phyloP scores from a whole-genome alignment of 2,797 vertebrate species.

The Epinephelus malabaricus region DNA sequence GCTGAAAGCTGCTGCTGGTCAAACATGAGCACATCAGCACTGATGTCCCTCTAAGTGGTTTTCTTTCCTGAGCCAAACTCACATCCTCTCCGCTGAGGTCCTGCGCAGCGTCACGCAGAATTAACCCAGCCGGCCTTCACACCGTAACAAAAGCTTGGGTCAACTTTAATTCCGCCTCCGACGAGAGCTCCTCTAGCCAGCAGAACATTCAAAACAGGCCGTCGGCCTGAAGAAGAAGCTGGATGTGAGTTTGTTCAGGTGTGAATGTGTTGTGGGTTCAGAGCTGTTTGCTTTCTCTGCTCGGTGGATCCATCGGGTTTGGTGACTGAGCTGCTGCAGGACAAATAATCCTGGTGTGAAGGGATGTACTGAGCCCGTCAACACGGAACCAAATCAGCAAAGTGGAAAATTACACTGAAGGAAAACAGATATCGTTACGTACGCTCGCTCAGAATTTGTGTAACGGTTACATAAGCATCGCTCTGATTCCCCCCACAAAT shows the following conservation, averaged over 20 bases:
- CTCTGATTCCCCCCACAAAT: neutral
- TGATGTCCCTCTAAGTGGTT: neutral
- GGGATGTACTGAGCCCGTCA: neutral
- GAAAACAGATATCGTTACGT: neutral
- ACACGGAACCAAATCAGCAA: neutral
- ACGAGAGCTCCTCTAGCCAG: neutral
- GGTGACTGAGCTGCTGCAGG: neutral
- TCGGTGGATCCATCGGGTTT: neutral
- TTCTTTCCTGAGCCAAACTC: neutral
- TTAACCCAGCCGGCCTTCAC: neutral
- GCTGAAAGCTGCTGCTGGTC: neutral
- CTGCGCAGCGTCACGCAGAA: neutral
- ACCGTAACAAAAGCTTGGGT: conserved; percentile 34
- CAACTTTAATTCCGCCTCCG: conserved; percentile 1
- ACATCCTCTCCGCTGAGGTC: conserved; percentile 1
- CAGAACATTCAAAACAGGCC: conserved; percentile 26
- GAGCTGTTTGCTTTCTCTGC: conserved; percentile 29
- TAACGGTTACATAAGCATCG: too few relatives aligned
- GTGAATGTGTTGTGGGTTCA: neutral
- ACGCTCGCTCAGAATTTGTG: too few relatives aligned
- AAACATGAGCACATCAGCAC: too few relatives aligned
- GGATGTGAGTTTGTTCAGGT: conserved; percentile 3
- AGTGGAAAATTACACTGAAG: neutral
- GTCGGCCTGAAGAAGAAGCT: neutral
- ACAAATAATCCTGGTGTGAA: conserved; percentile 10